Evolutionary conservation across 2,797 vertebrate species (phyloP), one percentile per base, ranked within the genome.

Genomic region (Melanotaenia pygmaea): DNA sequence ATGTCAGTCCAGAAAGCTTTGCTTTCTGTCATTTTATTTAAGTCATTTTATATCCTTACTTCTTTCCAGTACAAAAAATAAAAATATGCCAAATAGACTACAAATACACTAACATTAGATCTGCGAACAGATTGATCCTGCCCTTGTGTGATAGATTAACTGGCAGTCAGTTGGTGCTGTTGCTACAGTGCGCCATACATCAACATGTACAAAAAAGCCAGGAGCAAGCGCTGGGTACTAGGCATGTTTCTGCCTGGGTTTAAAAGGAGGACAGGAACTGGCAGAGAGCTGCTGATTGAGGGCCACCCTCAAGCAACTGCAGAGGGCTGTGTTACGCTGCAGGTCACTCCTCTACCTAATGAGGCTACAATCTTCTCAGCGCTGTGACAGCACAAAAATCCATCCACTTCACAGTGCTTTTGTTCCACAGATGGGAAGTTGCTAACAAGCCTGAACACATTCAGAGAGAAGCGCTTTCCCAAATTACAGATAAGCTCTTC

Each of bases 401-500:
- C 90, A 87, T 85, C 86, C 91, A 91, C 93, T 94, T 93, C 85
- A 89, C 83, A 66, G 57, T 0, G 86, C 90, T 93, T 95, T 94
- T 93, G 93, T 91, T 93, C 86, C 26, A 22, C 64, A 85, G 79
- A 91, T 89, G 85, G 84, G 74, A 91, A 87, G 84, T 83, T 91
- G 89, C 90, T 91, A 88, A 92, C 94, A 94, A 93, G 94, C 91
- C 94, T 62, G 83, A 93, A 95, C 94, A 92, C 88, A 95, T 88
- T 86, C 86, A 91, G 86, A 84, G 70, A 73, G 72, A 86, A 90
- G 91, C 75, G 90, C 89, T 94, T 91, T 91, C 86, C 90, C 72
- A 94, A 95, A 94, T 94, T 93, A 94, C 90, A 94, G 88, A 93
- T 93, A 93, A 94, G 94, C 93, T 93, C 91, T 91, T 93, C 84